Percentiles rank a stretch among this genome's conserved stretches.
Conservation (phyloP, 2,797 vertebrate genomes). For the Manis javanica region DNA sequence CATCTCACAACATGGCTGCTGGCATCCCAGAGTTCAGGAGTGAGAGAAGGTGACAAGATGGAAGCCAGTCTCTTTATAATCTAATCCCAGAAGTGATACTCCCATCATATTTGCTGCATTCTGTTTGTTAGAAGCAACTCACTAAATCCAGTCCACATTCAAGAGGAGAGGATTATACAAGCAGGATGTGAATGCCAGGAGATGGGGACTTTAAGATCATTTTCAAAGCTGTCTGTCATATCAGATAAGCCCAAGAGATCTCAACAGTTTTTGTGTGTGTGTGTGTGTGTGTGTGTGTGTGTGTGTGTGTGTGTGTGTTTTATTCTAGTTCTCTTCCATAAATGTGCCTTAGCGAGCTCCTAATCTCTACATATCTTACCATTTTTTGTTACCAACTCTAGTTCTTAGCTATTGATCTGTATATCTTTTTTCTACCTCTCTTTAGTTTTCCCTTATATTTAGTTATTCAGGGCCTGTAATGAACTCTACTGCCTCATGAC, state of each 20-base stretch:
- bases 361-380: background rate
- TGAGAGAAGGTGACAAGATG: background rate
- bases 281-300: too few species aligned
- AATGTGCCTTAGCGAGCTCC: background rate
- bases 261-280: background rate
- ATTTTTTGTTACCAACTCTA: background rate
- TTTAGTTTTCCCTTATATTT: background rate
- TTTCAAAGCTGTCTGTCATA: background rate
- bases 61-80: background rate
- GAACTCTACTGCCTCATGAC: background rate
- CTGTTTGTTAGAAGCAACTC: background rate
- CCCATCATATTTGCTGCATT: background rate
- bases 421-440: background rate
- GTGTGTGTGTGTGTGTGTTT: background rate
- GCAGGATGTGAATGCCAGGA: background rate
- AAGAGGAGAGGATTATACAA: background rate
- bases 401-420: slow-evolving; percentile 5
- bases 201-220: background rate
- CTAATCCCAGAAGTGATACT: background rate
- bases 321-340: background rate
- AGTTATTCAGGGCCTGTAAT: background rate
- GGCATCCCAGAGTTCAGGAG: background rate
- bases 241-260: background rate
- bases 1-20: background rate
- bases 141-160: background rate